These are phyloP conservation scores for Mirza zaza DNA, from an alignment of 2,113 vertebrate species.

Conservation along the genomic window DNA sequence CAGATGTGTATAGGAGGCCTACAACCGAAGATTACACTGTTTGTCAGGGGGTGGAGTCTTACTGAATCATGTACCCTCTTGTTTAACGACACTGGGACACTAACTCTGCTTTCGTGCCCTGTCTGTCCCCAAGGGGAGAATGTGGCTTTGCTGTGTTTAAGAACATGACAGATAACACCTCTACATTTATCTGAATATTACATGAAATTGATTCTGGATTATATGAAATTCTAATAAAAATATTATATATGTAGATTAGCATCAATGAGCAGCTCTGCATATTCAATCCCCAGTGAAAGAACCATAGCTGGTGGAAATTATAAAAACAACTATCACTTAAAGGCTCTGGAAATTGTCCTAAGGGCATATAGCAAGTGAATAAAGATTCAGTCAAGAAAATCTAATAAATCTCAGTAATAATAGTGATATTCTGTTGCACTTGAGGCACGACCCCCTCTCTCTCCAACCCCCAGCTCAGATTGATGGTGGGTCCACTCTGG, in stretches of 20 bases:
- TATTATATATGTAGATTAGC: background rate
- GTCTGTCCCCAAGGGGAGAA: background rate
- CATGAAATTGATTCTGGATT: background rate
- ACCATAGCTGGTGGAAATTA: background rate
- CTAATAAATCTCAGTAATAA: background rate
- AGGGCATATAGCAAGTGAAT: background rate
- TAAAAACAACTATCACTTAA: background rate
- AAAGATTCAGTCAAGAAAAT: conserved; percentile 38
- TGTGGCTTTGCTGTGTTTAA: background rate
- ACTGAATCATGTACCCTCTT: background rate
- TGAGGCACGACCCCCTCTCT: background rate
- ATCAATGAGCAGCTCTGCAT: background rate
- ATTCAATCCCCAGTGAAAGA: background rate
- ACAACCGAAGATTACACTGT: background rate
- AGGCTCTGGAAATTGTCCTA: conserved; percentile 3
- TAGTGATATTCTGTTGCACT: background rate
- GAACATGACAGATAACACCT: background rate
- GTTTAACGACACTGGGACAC: background rate
- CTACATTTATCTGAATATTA: background rate
- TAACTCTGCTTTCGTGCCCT: background rate
- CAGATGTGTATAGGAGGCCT: background rate
- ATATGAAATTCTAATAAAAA: background rate
- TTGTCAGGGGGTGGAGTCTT: background rate
- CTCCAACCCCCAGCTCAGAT: background rate
- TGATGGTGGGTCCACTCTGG: background rate